Evolutionary conservation across 2,113 vertebrate genomes (phyloP), one percentile per base, ranked within the genome.

Genomic region (Triplophysa tibetana): DNA sequence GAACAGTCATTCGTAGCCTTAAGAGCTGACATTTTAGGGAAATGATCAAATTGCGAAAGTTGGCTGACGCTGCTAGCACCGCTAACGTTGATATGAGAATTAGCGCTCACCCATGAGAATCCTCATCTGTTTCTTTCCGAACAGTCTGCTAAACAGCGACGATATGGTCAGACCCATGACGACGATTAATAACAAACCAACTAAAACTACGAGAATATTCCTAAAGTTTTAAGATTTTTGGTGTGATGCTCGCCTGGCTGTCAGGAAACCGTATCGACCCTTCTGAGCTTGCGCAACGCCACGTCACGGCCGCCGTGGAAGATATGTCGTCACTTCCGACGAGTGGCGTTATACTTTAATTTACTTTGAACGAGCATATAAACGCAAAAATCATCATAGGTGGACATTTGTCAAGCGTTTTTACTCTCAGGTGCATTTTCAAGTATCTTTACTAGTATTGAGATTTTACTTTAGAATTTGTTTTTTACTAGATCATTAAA

Each of bases 61-160:
- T 60, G 38, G 38, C 65, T 69, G 45, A 61, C 8, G 69, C 69
- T 12, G 56, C 21, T 76, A 50, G 72, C 66, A 43, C n/a, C 38
- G 21, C 64, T 58, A 63, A 24, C 66, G 45, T 48, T 48, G 3
- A 1, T 52, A 56, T 14, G 21, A 52, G 45, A 58, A 16, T 63
- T 8, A 38, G 70, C 63, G 84, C 94, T 92, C 79, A 94, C 93
- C 94, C 95, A 96, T 96, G 63, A 96, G 89, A 86, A 96, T 96
- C 79, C 94, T 89, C 95, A 97, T 97, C 88, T 97, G 95, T 83
- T 96, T 97, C 89, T 96, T 98, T 70, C 96, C 95, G 43, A 98
- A 97, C 78, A 98, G 91, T 76, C 90, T 90, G 60, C 87, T 87
- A 77, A 95, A 94, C 58, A 96, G 23, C 2, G 88, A 88, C 70